Conservation (phyloP, 2,888 invertebrate genomes). For the Noctua pronuba region DNA sequence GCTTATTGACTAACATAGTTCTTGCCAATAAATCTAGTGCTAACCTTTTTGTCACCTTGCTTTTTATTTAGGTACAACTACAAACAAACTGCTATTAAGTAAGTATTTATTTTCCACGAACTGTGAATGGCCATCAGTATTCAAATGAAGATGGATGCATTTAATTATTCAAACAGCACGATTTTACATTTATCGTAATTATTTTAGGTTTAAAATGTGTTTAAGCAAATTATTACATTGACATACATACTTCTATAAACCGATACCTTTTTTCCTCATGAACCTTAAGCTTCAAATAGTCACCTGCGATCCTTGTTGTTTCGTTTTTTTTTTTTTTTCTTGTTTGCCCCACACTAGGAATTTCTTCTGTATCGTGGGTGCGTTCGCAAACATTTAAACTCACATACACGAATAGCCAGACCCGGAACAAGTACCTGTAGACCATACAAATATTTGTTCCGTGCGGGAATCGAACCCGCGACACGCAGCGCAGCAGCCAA, state of each 20-base stretch:
- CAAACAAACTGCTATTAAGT: slow-evolving; percentile 21
- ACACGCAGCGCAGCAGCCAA: too few species aligned
- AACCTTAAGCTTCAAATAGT: background rate
- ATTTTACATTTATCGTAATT: background rate
- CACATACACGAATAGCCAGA: too few species aligned
- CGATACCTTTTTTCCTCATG: background rate
- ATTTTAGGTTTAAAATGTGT: background rate
- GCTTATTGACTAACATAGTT: slow-evolving; percentile 3
- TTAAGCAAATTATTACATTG: background rate
- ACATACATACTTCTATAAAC: background rate
- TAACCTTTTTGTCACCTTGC: background rate
- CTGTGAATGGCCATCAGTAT: slow-evolving; percentile 4
- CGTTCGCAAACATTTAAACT: too few species aligned
- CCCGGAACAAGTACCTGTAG: too few species aligned
- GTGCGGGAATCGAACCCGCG: too few species aligned
- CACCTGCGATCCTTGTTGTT: background rate
- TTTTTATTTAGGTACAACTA: background rate
- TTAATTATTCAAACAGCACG: slow-evolving; percentile 1
- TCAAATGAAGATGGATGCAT: slow-evolving; percentile 14
- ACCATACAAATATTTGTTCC: too few species aligned
- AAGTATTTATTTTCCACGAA: slow-evolving; percentile 13
- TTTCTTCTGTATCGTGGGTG: too few species aligned
- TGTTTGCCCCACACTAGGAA: too few species aligned
- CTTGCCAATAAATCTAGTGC: slow-evolving; percentile 10
- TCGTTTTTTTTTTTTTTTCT: too few species aligned